Percentiles rank a stretch among this genome's conserved stretches.
Conservation (phyloP, 2,888 invertebrate species). For the Drosophila quinaria region DNA sequence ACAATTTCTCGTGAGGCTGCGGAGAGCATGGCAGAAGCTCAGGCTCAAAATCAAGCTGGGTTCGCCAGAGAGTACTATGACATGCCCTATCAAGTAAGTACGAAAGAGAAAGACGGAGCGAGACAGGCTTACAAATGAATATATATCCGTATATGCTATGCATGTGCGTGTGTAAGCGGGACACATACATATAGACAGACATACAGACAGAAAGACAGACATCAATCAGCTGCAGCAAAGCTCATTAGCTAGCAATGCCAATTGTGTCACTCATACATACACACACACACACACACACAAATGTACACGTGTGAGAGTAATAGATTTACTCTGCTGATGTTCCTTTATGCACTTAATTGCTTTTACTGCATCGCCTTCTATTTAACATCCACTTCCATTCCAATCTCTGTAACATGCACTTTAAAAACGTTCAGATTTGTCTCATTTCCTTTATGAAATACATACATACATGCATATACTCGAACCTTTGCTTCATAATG, state of each 20-base stretch:
- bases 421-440: slow-evolving; percentile 4
- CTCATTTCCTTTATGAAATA: background rate
- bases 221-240: slow-evolving; percentile 59
- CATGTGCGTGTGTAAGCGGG: slow-evolving; percentile 3
- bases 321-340: slow-evolving; percentile 31
- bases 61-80: slow-evolving; percentile 61
- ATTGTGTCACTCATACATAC: slow-evolving; percentile 49
- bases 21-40: slow-evolving; percentile 41
- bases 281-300: slow-evolving; percentile 1
- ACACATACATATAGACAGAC: slow-evolving; percentile 23
- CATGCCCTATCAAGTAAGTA: slow-evolving; percentile 70
- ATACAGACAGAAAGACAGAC: slow-evolving; percentile 26
- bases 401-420: slow-evolving; percentile 30
- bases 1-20: slow-evolving; percentile 36
- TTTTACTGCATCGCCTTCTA: slow-evolving; percentile 44
- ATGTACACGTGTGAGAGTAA: slow-evolving; percentile 15
- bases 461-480: background rate
- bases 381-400: slow-evolving; percentile 20
- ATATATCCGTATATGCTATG: background rate
- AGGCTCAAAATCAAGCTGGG: slow-evolving; percentile 52
- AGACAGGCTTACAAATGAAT: background rate
- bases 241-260: slow-evolving; percentile 54
- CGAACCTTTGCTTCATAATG: slow-evolving; percentile 1
- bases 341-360: slow-evolving; percentile 62
- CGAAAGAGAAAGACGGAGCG: slow-evolving; percentile 5